These are phyloP conservation scores for Heliangelus exortis DNA, from an alignment of 2,797 vertebrate species.

Conservation along the genomic window DNA sequence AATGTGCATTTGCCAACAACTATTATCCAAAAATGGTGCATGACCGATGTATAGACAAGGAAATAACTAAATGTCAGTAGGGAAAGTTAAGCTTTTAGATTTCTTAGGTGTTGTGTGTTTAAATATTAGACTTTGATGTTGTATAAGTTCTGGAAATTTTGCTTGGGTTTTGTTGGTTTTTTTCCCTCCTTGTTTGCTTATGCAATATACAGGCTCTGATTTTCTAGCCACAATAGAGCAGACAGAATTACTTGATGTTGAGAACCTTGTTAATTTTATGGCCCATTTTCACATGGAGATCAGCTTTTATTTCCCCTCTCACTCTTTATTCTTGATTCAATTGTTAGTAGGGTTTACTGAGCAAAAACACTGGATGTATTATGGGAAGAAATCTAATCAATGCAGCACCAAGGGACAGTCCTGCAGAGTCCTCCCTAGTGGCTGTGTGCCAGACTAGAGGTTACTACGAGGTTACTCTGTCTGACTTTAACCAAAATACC, in stretches of 20 bases:
- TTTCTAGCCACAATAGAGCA: conserved; percentile 35
- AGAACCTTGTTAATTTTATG: conserved; percentile 63
- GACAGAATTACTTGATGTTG: conserved; percentile 53
- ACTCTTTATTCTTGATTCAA: conserved; percentile 58
- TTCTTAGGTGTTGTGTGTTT: neutral
- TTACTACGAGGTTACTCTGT: conserved; percentile 81
- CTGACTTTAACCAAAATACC: conserved; percentile 79
- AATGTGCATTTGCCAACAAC: neutral
- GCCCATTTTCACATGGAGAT: conserved; percentile 64
- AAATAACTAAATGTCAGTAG: neutral
- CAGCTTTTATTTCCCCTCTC: conserved; percentile 57
- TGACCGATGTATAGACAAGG: neutral
- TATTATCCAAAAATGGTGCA: neutral
- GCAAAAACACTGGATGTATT: conserved; percentile 80
- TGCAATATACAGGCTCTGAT: neutral
- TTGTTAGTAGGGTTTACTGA: conserved; percentile 72
- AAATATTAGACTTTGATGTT: neutral
- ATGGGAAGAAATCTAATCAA: conserved; percentile 80
- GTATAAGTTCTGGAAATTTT: neutral
- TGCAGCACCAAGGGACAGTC: conserved; percentile 48
- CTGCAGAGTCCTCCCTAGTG: conserved; percentile 52
- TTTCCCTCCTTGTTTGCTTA: neutral
- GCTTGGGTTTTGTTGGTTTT: neutral
- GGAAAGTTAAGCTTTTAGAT: neutral
- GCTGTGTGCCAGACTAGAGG: conserved; percentile 76